Conservation (phyloP, 2,888 invertebrate genomes). For the Calameuta filiformis region DNA sequence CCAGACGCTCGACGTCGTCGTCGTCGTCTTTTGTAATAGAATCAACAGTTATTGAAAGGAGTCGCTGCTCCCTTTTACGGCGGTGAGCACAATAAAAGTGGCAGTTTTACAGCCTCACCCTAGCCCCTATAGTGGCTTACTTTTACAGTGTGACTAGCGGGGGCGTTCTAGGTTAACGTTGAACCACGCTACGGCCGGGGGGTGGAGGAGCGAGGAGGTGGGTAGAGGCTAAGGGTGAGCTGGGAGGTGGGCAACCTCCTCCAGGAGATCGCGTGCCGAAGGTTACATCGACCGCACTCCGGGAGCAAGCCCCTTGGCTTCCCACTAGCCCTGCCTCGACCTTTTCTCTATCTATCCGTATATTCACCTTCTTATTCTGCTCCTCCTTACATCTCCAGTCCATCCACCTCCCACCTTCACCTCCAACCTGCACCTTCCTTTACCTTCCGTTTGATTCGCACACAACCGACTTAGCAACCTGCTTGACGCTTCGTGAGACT, state of each 20-base stretch:
- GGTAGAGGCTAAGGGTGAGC: too few relatives aligned
- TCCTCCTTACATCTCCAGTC: conserved; percentile 4
- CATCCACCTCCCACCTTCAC: conserved; percentile 8
- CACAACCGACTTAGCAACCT: conserved; percentile 29
- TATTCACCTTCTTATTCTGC: conserved; percentile 4
- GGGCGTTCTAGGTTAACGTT: conserved; percentile 2
- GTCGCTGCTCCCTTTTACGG: conserved; percentile 22
- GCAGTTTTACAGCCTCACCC: conserved; percentile 38
- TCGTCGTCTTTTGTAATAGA: conserved; percentile 8
- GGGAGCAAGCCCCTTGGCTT: conserved; percentile 5
- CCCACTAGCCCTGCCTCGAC: conserved; percentile 21
- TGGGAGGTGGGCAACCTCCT: conserved; percentile 2
- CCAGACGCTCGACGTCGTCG: neutral
- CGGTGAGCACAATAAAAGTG: conserved; percentile 38
- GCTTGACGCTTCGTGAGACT: conserved; percentile 47
- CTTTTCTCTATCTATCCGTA: neutral
- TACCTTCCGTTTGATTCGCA: conserved; percentile 20
- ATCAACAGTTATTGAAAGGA: conserved; percentile 28
- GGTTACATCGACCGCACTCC: conserved; percentile 52
- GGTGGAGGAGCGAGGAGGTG: too few relatives aligned
- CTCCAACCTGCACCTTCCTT: conserved; percentile 14
- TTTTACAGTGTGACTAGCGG: conserved; percentile 26
- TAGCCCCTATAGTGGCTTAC: conserved; percentile 33
- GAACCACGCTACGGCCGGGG: too few relatives aligned
- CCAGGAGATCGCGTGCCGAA: conserved; percentile 57